A percentile compares a stretch with the other conserved stretches of the same genome.
Evolutionary conservation across 2,797 vertebrate genomes (phyloP).

Genomic region (Melanogrammus aeglefinus): DNA sequence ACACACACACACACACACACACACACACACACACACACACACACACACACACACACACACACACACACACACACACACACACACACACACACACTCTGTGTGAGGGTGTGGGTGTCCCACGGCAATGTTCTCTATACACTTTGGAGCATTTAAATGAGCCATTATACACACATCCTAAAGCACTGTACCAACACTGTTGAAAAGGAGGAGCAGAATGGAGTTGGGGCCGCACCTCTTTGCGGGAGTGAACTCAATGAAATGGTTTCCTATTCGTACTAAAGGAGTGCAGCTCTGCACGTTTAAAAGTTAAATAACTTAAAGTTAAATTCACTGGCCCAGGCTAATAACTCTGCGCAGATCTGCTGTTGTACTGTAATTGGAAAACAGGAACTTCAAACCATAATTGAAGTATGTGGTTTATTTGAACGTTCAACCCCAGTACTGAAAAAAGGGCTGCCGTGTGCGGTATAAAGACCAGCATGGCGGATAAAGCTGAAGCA

Average conservation of each 20-base stretch:
- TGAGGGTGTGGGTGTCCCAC: not conserved
- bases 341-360: not conserved
- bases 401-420: not conserved
- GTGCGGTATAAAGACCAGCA: not conserved
- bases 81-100: not conserved
- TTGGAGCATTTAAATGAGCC: not conserved
- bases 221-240: not conserved
- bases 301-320: too few species aligned
- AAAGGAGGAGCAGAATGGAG: not conserved
- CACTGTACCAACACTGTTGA: not conserved
- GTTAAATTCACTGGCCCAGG: not conserved
- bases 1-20: too few species aligned
- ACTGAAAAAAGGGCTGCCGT: not conserved
- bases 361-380: not conserved
- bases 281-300: not conserved
- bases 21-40: not conserved
- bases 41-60: not conserved
- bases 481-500: not conserved
- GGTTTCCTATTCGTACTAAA: too few species aligned
- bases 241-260: not conserved
- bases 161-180: not conserved
- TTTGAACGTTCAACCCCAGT: too few species aligned
- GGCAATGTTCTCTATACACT: not conserved
- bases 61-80: not conserved
- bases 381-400: not conserved